Percentiles rank a stretch among this genome's conserved stretches.
Evolutionary conservation across 1,140 invertebrate genomes (phyloP).

Genomic region (Drosophila tani): DNA sequence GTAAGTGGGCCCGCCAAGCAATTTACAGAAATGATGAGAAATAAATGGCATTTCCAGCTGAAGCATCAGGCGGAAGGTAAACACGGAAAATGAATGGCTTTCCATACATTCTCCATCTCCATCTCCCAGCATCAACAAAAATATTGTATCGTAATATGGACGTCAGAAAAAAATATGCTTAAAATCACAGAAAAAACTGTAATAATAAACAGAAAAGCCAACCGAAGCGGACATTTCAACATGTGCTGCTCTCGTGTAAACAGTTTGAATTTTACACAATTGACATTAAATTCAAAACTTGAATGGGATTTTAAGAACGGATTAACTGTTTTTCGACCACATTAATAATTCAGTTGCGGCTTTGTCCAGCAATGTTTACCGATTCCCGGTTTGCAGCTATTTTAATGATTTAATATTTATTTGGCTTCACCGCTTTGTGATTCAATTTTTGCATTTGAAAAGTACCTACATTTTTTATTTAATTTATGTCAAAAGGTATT

Average conservation of each 20-base stretch:
- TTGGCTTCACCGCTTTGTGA: conserved; percentile 6
- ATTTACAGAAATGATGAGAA: conserved; percentile 17
- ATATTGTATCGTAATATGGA: conserved; percentile 20
- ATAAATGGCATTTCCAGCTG: conserved; percentile 15
- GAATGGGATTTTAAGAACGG: conserved; percentile 18
- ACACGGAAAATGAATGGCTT: conserved; percentile 24
- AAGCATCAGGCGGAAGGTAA: conserved; percentile 13
- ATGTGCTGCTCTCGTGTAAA: conserved; percentile 11
- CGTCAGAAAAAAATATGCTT: background rate
- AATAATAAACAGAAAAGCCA: conserved; percentile 30
- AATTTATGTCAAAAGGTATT: background rate
- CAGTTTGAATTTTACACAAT: conserved; percentile 20
- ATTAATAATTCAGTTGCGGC: conserved; percentile 33
- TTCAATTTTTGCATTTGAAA: conserved; percentile 8
- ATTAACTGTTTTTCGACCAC: conserved; percentile 21
- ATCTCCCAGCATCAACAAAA: conserved; percentile 1
- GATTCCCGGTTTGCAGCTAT: conserved; percentile 3
- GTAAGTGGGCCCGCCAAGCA: background rate
- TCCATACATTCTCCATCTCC: background rate
- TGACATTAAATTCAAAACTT: conserved; percentile 18
- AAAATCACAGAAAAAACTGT: conserved; percentile 6
- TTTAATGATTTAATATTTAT: conserved; percentile 36
- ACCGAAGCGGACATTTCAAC: conserved; percentile 19
- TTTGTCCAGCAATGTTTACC: conserved; percentile 22
- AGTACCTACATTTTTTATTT: background rate